Evolutionary conservation across 2,113 vertebrate genomes (phyloP), one percentile per base, ranked within the genome.

Genomic region (Argyrosomus japonicus): DNA sequence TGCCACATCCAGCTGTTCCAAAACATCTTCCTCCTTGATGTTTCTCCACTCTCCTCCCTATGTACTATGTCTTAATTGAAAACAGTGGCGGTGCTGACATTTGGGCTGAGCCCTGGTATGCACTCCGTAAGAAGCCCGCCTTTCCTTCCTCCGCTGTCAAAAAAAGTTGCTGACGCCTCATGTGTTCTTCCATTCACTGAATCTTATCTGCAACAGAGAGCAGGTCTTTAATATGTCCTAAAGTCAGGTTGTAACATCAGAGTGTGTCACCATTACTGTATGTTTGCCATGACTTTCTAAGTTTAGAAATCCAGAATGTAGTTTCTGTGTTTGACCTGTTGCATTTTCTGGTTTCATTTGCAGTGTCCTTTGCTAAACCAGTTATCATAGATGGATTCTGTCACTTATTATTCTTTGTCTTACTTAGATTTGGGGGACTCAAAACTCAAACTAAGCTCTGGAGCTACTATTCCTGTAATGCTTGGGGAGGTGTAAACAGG

Each of bases 1-100:
- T 71, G 40, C 74, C 47, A 57, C 74, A 80, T 89, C 86, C 90
- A 93, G 84, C 89, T 93, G 93, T 87, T 91, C 75, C 73, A 43
- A 72, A 90, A 89, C 78, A 79, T 81, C 77, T 74, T 76, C 77
- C 77, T 63, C 50, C 86, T 85, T 72, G 79, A 90, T 84, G 32
- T 83, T 82, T 21, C 68, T 54, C 50, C 51, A 21, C 56, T 79
- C 53, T 83, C 79, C 75, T 86, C 86, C 77, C 87, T 21, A 15
- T 63, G 80, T 75, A 51, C 77, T 14, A 1, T n/a, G 47, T 61
- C 73, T 75, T 91, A 89, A 93, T 91, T 89, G 78, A 77, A 91
- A 92, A 56, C 90, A 93, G 88, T 72, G 64, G 76, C 32, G 23
- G 72, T 19, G 83, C 78, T 90, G 90, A 90, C 89, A 77, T 87